Evolutionary conservation across 1,140 invertebrate species (phyloP).

Genomic region (Pissodes strobi): DNA sequence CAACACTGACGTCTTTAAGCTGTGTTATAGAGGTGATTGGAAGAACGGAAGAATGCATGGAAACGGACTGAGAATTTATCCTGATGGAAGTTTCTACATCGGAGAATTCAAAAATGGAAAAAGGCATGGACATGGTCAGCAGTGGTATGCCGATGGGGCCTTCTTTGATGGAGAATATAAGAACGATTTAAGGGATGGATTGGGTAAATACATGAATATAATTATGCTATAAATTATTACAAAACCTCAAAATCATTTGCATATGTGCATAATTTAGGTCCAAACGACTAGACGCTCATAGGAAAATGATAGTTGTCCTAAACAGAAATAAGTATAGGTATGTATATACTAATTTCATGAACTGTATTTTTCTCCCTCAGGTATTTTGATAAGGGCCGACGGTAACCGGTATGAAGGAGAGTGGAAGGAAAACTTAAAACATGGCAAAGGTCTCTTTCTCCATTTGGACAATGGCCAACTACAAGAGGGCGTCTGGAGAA

Average conservation of each 20-base stretch:
- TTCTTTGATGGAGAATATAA: constrained; percentile 64
- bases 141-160: constrained; percentile 62
- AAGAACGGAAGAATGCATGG: constrained; percentile 60
- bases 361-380: constrained; percentile 5
- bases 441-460: constrained; percentile 64
- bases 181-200: constrained; percentile 54
- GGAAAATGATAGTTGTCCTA: too few species aligned
- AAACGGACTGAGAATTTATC: constrained; percentile 60
- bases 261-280: too few species aligned
- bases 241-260: too few species aligned
- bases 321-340: too few species aligned
- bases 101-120: constrained; percentile 65
- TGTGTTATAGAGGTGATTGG: constrained; percentile 61
- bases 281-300: too few species aligned
- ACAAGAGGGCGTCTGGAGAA: constrained; percentile 63
- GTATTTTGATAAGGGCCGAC: constrained; percentile 53
- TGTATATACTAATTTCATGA: not conserved
- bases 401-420: constrained; percentile 67
- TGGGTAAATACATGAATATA: constrained; percentile 27
- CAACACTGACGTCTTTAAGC: constrained; percentile 53
- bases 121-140: constrained; percentile 66
- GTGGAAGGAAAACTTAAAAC: constrained; percentile 61
- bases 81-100: constrained; percentile 63
- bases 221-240: too few species aligned
- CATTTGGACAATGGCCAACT: constrained; percentile 65